Conservation (phyloP, 1,140 invertebrate species). For the Steinernema khuongi region DNA sequence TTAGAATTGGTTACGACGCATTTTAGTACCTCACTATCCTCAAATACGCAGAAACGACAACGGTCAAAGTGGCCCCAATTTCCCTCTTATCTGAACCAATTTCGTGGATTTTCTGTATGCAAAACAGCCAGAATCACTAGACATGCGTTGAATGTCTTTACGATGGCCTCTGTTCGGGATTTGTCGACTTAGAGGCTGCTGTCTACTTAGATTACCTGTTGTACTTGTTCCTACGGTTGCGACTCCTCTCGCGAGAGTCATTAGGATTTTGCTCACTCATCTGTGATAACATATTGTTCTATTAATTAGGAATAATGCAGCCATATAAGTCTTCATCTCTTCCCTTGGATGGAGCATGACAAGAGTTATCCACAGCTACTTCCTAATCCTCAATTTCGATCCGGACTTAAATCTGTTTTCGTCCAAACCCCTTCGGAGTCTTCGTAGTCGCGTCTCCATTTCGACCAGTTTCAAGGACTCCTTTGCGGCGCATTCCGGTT, state of each 20-base stretch:
- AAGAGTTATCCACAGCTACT: background rate
- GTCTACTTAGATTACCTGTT: too few relatives aligned
- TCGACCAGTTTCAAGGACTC: background rate
- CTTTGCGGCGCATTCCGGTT: background rate
- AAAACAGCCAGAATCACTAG: background rate
- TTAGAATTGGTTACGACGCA: too few relatives aligned
- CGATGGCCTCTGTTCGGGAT: too few relatives aligned
- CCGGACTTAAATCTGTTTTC: background rate
- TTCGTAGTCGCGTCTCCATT: background rate
- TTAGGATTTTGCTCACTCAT: too few relatives aligned
- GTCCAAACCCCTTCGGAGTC: background rate
- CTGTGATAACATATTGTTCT: background rate
- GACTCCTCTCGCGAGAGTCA: too few relatives aligned
- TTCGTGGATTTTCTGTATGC: background rate
- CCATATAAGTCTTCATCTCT: background rate
- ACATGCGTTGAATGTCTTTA: too few relatives aligned
- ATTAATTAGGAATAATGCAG: background rate
- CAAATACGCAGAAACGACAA: too few relatives aligned
- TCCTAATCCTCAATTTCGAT: background rate
- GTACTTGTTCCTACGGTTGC: too few relatives aligned
- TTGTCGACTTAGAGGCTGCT: too few relatives aligned
- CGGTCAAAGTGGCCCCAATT: background rate
- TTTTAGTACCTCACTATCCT: too few relatives aligned
- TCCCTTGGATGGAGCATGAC: background rate
- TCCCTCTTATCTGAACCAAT: conserved; percentile 7